Conservation (phyloP, 2,888 invertebrate genomes). For the Dimorphilus gyrociliatus region DNA sequence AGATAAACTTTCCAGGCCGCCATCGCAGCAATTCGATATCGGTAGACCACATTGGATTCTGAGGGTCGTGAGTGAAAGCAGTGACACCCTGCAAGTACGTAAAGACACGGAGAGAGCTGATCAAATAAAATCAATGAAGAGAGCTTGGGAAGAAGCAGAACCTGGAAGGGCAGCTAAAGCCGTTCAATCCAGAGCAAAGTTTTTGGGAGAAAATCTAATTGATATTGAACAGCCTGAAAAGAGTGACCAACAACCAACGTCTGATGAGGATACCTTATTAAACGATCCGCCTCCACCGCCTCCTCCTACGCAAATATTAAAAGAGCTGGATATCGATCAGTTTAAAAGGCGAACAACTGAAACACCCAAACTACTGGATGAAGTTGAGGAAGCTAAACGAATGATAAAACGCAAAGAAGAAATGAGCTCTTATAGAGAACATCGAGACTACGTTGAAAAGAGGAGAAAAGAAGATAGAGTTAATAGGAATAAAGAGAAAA, state of each 20-base stretch:
- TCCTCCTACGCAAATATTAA: too few species aligned
- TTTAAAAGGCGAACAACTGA: slow-evolving; percentile 16
- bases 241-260: too few species aligned
- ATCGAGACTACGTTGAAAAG: slow-evolving; percentile 24
- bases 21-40: slow-evolving; percentile 32
- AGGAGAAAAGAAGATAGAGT: slow-evolving; percentile 27
- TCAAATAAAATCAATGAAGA: slow-evolving; percentile 35
- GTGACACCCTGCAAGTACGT: slow-evolving; percentile 30
- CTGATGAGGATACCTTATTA: too few species aligned
- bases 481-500: slow-evolving; percentile 25
- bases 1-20: slow-evolving; percentile 26
- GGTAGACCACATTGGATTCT: slow-evolving; percentile 34
- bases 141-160: slow-evolving; percentile 37
- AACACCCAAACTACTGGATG: slow-evolving; percentile 21
- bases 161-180: slow-evolving; percentile 37
- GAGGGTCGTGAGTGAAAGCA: slow-evolving; percentile 30
- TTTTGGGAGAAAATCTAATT: slow-evolving; percentile 28
- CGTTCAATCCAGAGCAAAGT: slow-evolving; percentile 28
- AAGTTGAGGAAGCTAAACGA: slow-evolving; percentile 22
- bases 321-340: too few species aligned
- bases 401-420: too few species aligned
- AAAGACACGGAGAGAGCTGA: slow-evolving; percentile 36
- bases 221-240: slow-evolving; percentile 13
- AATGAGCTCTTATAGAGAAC: slow-evolving; percentile 25
- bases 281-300: too few species aligned